Base-by-base conservation (phyloP, 35 echinoderm and acorn worm species). In the Anneissia japonica region DNA sequence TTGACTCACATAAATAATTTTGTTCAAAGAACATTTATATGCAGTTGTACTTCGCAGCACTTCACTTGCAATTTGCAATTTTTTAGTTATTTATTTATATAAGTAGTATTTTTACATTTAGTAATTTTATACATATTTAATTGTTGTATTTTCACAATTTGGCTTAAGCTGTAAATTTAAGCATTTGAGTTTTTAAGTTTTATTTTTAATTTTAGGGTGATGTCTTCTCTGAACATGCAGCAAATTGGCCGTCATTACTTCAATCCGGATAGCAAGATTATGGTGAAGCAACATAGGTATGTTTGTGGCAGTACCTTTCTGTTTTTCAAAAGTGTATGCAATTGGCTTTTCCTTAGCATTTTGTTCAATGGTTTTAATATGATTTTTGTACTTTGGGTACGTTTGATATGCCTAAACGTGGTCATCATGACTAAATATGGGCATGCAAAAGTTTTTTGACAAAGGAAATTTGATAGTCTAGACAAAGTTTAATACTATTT, bases 241-340 rank as follows among this genome's bases (percentile, higher is more conserved):
- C 96, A 99, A 80, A 86, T 99, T 36, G 96, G 96, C 17, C 38
- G 96, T 6, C 86, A 99, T 76, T 99, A 94, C 75, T 99, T 85
- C 77, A 93, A 94, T 39, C 92, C 96, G 5, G 38, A 76, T 6
- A 38, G 72, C 33, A 36, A 92, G 10, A 83, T 83, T 14, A 46
- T 41, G 4, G 80, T 99, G 16, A 86, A 77, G 12, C 79, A 86
- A 40, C 92, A 99, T 46, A 79, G 82, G 96, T 99, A 87, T 92
- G 92, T 92, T n/a, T n/a, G n/a, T n/a, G n/a, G n/a, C n/a, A n/a
- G n/a, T n/a, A n/a, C n/a, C n/a, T n/a, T n/a, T n/a, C n/a, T n/a
- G n/a, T n/a, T n/a, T n/a, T n/a, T n/a, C n/a, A n/a, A n/a, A n/a
- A n/a, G n/a, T n/a, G n/a, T n/a, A n/a, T n/a, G n/a, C n/a, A n/a